phyloP scores from a whole-genome alignment of 2,797 vertebrate genomes.

The Crenichthys baileyi region DNA sequence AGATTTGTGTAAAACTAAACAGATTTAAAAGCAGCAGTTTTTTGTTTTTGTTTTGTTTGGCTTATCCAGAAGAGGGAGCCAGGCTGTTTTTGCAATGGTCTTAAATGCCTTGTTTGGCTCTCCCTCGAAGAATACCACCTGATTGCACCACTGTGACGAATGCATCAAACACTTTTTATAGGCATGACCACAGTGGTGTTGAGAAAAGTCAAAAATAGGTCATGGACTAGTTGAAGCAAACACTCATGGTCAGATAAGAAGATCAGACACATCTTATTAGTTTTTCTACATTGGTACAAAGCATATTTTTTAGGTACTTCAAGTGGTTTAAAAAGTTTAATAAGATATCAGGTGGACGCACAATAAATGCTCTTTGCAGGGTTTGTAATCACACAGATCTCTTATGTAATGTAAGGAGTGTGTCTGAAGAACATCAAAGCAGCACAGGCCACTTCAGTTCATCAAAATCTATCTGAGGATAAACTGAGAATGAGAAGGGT shows the following conservation, averaged over 20 bases:
- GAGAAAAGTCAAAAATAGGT: neutral
- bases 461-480: constrained; percentile 14
- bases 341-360: neutral
- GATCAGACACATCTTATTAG: neutral
- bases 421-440: neutral
- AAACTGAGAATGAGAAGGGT: neutral
- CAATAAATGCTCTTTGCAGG: neutral
- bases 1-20: neutral
- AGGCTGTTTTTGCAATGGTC: constrained; percentile 13
- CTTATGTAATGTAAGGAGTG: neutral
- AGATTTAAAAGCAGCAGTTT: neutral
- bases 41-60: constrained; percentile 5
- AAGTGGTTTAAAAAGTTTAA: neutral
- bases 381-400: neutral
- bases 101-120: constrained; percentile 11
- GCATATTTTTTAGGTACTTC: neutral
- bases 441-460: neutral
- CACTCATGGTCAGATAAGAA: neutral
- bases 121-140: constrained; percentile 32
- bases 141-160: constrained; percentile 32
- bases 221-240: neutral
- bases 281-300: neutral
- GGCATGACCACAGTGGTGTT: constrained; percentile 15
- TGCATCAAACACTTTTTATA: constrained; percentile 6
- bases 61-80: constrained; percentile 60